Percentiles rank a stretch among this genome's conserved stretches.
phyloP scores from a whole-genome alignment of 37 sponge, comb jelly and placozoan species.

The Cliona cf. orientalis region DNA sequence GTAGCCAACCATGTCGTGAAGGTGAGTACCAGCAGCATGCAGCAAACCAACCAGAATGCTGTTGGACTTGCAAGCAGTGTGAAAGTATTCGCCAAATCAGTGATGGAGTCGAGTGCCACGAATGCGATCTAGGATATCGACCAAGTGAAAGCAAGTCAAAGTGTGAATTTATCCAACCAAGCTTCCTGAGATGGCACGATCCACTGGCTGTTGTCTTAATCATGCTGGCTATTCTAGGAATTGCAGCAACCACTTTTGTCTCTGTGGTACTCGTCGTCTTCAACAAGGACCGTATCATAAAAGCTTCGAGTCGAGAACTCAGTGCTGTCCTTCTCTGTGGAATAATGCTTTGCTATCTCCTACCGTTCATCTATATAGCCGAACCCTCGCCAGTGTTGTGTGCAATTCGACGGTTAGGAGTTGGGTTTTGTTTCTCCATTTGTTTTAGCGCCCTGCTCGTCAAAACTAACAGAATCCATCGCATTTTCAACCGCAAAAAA shows the following conservation, averaged over 20 bases:
- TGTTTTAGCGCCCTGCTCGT: slow-evolving; percentile 65
- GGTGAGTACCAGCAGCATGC: slow-evolving; percentile 34
- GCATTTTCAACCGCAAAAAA: slow-evolving; percentile 64
- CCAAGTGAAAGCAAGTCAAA: slow-evolving; percentile 34
- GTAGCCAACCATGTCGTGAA: slow-evolving; percentile 40
- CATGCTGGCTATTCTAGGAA: slow-evolving; percentile 41
- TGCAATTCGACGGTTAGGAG: slow-evolving; percentile 37
- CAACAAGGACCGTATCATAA: slow-evolving; percentile 48
- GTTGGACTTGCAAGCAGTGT: slow-evolving; percentile 71
- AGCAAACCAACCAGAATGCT: slow-evolving; percentile 40
- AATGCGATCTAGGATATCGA: slow-evolving; percentile 42
- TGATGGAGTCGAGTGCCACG: slow-evolving; percentile 25
- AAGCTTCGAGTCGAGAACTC: slow-evolving; percentile 81
- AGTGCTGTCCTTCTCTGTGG: slow-evolving; percentile 62
- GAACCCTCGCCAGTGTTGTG: slow-evolving; percentile 54
- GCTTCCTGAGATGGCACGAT: slow-evolving; percentile 20
- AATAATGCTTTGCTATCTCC: slow-evolving; percentile 39
- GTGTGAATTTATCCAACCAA: slow-evolving; percentile 34
- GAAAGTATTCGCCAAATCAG: slow-evolving; percentile 9
- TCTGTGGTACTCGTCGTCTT: slow-evolving; percentile 37
- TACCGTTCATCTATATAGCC: slow-evolving; percentile 52
- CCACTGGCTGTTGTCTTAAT: slow-evolving; percentile 47
- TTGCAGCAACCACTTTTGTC: slow-evolving; percentile 16
- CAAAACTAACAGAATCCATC: slow-evolving; percentile 63
- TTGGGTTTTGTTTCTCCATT: slow-evolving; percentile 56